Conservation (phyloP, 2,888 invertebrate genomes). For the Trimorus sp. region DNA sequence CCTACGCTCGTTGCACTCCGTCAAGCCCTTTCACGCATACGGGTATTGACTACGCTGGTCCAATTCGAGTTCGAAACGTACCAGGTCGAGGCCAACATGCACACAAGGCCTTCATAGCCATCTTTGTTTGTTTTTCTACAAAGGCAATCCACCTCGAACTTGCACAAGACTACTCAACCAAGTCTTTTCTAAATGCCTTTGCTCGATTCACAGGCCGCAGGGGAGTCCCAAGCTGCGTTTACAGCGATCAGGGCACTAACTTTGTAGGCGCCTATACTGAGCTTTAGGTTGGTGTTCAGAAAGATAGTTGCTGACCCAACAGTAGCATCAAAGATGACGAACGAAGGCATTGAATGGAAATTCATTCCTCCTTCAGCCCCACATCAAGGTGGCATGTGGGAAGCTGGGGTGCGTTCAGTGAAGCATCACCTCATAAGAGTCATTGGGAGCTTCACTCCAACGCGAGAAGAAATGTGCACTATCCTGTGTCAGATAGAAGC, state of each 20-base stretch:
- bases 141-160: too few relatives aligned
- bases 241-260: slow-evolving; percentile 9
- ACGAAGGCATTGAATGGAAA: not conserved
- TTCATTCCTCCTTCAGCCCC: slow-evolving; percentile 4
- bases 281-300: too few relatives aligned
- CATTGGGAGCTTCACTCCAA: not conserved
- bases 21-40: too few relatives aligned
- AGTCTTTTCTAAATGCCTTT: not conserved
- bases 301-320: too few relatives aligned
- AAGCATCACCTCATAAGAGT: not conserved
- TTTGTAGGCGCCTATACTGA: not conserved
- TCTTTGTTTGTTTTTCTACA: slow-evolving; percentile 13
- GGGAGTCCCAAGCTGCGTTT: not conserved
- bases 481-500: not conserved
- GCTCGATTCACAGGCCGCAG: not conserved
- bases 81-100: too few relatives aligned
- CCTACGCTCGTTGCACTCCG: not conserved
- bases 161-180: too few relatives aligned
- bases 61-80: too few relatives aligned
- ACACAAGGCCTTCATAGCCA: too few relatives aligned
- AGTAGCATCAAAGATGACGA: too few relatives aligned
- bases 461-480: not conserved
- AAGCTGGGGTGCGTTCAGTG: not conserved
- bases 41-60: not conserved
- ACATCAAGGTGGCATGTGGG: not conserved